Evolutionary conservation across 64 coral and sea anemone species (phyloP), one percentile per base, ranked within the genome.

Genomic region (Montipora cactus): DNA sequence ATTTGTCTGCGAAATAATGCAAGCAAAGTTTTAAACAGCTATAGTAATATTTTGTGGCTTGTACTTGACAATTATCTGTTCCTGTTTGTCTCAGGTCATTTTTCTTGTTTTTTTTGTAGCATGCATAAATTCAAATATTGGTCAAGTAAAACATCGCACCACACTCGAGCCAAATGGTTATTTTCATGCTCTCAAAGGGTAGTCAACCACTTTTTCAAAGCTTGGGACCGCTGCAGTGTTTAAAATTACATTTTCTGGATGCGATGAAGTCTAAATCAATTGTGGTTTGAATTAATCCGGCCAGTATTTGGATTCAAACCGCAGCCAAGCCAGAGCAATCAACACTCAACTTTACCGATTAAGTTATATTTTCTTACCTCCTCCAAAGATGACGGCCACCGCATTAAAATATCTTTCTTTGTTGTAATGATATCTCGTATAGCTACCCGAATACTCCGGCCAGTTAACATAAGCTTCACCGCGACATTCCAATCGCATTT

Each of bases 341-440:
- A 57, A 57, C 0, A 57, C 53, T 57, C 11, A 6, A 57, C 53
- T 57, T 8, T 11, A 57, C 2, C 11, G 53, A 57, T 11, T 57
- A 8, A 57, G 6, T 11, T 57, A 6, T 57, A 46, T 21, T 66
- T 53, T 15, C 82, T 85, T 49, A 85, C 82, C 82, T 23, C 66
- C 82, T 6, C 82, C 82, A 21, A 76, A 90, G 85, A 95, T 58
- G 7, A 95, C 88, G 1, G 80, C 72, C 50, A 76, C 79, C 7
- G 89, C 58, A 28, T 89, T 77, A 14, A 95, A 89, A 46, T 90
- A 95, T 23, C 77, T 76, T 75, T 85, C 73, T 46, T 68, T 80
- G 83, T 95, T 95, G 80, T 95, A 78, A 25, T 83, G 89, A 50
- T 95, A 95, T 21, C 89, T 90, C 10, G 93, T 95, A 48, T 95